phyloP scores from a whole-genome alignment of 2,113 vertebrate genomes.

The Notarius lentiginosus region DNA sequence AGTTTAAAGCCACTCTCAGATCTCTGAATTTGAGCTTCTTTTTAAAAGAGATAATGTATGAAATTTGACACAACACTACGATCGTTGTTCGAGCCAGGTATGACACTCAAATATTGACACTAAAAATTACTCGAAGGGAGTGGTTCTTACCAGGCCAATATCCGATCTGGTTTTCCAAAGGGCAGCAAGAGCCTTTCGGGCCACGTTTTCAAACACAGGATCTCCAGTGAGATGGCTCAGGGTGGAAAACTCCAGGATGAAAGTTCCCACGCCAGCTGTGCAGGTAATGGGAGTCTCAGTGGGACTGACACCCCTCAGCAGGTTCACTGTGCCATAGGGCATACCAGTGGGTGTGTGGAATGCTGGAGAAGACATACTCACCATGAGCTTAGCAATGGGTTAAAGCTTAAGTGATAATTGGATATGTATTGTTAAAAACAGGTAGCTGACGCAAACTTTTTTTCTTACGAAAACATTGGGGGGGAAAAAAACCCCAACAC shows the following conservation, averaged over 20 bases:
- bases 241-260: constrained; percentile 93
- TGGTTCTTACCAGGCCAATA: constrained; percentile 87
- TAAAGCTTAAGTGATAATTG: neutral
- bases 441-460: neutral
- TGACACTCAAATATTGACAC: neutral
- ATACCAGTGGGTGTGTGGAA: constrained; percentile 95
- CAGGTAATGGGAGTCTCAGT: constrained; percentile 94
- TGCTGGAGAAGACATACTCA: constrained; percentile 67
- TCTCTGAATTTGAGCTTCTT: too few relatives aligned
- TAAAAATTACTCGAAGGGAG: neutral
- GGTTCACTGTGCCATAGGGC: constrained; percentile 96
- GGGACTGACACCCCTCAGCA: constrained; percentile 87
- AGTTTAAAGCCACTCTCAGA: neutral
- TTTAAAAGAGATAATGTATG: neutral
- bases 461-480: neutral
- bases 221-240: constrained; percentile 93
- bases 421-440: neutral
- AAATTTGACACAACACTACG: neutral
- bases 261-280: constrained; percentile 94
- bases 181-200: constrained; percentile 81
- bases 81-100: neutral
- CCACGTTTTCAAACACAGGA: constrained; percentile 80
- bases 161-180: constrained; percentile 92
- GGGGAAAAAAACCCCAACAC: neutral
- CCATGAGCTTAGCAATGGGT: neutral